phyloP scores from a whole-genome alignment of 2,797 vertebrate genomes.

The Falco columbarius region DNA sequence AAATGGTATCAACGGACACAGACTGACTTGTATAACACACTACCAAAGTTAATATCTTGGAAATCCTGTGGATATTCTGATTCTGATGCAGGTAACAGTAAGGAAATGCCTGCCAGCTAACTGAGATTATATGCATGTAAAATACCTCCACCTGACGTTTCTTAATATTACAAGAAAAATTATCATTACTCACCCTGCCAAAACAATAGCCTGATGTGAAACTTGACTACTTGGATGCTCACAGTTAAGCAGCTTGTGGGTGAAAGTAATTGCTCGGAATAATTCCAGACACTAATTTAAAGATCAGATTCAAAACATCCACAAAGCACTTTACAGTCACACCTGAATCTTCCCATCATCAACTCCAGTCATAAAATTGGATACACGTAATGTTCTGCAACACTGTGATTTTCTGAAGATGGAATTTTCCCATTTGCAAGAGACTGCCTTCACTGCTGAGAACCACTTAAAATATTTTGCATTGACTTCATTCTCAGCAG shows the following conservation, averaged over 20 bases:
- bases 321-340: conserved; percentile 23
- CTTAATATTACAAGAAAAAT: conserved; percentile 16
- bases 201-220: conserved; percentile 10
- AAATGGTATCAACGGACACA: neutral
- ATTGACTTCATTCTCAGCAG: neutral
- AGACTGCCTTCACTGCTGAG: neutral
- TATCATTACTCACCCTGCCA: conserved; percentile 25
- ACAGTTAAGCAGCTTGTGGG: conserved; percentile 15
- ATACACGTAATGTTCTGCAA: neutral
- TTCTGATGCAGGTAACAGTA: neutral
- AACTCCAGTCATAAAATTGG: neutral
- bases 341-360: conserved; percentile 13
- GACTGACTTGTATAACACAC: neutral
- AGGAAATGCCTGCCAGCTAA: neutral
- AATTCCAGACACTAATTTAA: conserved; percentile 41
- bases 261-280: conserved; percentile 30
- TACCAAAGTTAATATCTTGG: neutral
- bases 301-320: conserved; percentile 44
- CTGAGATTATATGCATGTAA: neutral
- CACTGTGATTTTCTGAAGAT: neutral
- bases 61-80: neutral
- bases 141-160: neutral
- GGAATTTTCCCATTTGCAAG: neutral
- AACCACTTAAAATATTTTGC: neutral
- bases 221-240: neutral